Base-by-base conservation (phyloP, 2,888 invertebrate genomes). In the Meloe dianella region DNA sequence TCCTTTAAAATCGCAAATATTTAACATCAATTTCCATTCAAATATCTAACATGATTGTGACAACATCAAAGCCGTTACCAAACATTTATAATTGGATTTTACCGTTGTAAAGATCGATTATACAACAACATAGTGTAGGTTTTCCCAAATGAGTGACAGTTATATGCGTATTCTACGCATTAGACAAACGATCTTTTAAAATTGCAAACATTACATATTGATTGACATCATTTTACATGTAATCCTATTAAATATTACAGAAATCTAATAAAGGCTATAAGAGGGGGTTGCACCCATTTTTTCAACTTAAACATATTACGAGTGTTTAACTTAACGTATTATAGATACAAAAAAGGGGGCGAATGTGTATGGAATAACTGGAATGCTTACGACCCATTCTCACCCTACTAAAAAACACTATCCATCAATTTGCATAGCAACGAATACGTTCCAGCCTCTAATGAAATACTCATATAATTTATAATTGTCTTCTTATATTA, bases 201-300 rank as follows among this genome's bases (percentile, higher is more conserved):
- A 76, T 76, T 75, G 76, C 78, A 77, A 79, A 79, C 78, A 78
- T 75, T 74, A 77, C 75, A 73, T 72, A 74, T 73, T 79, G 79
- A 80, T 78, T 79, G 80, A 80, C 80, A 75, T 78, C 75, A 74
- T 75, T 78, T 75, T 75, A 73, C 41, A 60, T 74, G 71, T 77
- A 78, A 79, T 80, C 78, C 74, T 71, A 74, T 78, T 79, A 78
- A 76, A 74, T 73, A 74, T 72, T 73, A 72, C 74, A 72, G 72
- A 75, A 77, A 77, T 79, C 75, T 75, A 77, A 78, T 77, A 77
- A 74, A 63, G 64, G 63, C 60, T 47, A 54, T 27, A 8, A 1
- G n/a, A n/a, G 7, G 74, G 75, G 76, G 69, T 66, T 69, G 70
- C 62, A 66, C 72, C 73, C 71, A 57, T 74, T 67, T 67, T 64